phyloP scores from a whole-genome alignment of 1,140 invertebrate genomes.

The Tetramorium parvispinum region DNA sequence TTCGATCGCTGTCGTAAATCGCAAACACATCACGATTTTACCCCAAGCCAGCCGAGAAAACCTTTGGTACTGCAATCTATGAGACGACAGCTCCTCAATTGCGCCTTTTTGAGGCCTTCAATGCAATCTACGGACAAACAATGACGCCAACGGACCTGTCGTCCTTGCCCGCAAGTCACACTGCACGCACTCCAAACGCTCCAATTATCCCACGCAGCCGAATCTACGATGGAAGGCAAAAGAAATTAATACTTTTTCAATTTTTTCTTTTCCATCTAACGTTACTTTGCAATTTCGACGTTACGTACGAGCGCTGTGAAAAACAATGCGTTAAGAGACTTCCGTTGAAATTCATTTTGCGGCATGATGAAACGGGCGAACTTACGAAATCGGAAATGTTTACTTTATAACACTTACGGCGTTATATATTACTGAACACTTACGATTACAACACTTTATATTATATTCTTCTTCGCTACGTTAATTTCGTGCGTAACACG shows the following conservation, averaged over 20 bases:
- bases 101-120: constrained; percentile 71
- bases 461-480: not conserved
- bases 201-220: constrained; percentile 68
- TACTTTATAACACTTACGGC: not conserved
- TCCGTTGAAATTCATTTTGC: not conserved
- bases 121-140: constrained; percentile 64
- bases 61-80: constrained; percentile 61
- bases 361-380: not conserved
- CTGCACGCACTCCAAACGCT: constrained; percentile 72
- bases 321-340: not conserved
- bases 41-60: constrained; percentile 70
- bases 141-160: constrained; percentile 75
- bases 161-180: constrained; percentile 73
- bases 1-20: not conserved
- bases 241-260: not conserved
- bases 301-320: not conserved
- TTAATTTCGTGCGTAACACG: not conserved
- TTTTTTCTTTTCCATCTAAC: not conserved
- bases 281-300: not conserved
- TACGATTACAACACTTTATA: not conserved
- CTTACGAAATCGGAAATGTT: not conserved
- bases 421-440: too few species aligned
- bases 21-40: constrained; percentile 56
- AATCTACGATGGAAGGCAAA: constrained; percentile 23
- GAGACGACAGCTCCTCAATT: constrained; percentile 67